These are phyloP conservation scores for Mactra quadrangularis DNA, from an alignment of 1,140 invertebrate genomes.

Conservation along the genomic window DNA sequence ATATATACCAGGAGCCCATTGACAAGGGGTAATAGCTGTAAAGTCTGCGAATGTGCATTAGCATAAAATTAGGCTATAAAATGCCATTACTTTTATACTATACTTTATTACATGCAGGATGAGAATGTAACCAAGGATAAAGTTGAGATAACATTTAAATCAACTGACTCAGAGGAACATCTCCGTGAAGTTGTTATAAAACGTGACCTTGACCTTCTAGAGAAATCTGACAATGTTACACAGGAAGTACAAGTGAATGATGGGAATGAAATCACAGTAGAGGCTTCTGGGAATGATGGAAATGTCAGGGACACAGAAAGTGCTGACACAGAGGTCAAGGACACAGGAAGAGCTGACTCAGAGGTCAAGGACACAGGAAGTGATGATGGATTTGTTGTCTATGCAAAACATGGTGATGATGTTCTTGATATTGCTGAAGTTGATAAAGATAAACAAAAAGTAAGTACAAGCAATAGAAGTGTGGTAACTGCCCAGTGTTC, in stretches of 20 bases:
- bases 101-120: too few species aligned
- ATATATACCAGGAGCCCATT: too few species aligned
- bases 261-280: too few species aligned
- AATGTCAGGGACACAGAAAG: not conserved
- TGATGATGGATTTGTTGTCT: slow-evolving; percentile 50
- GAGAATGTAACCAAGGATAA: slow-evolving; percentile 7
- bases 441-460: slow-evolving; percentile 25
- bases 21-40: too few species aligned
- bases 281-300: not conserved
- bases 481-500: not conserved
- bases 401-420: slow-evolving; percentile 42
- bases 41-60: too few species aligned
- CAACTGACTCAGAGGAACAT: slow-evolving; percentile 34
- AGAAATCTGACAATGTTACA: slow-evolving; percentile 13
- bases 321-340: slow-evolving; percentile 3
- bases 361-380: slow-evolving; percentile 21
- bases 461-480: not conserved
- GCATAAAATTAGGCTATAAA: too few species aligned
- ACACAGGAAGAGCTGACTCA: slow-evolving; percentile 12
- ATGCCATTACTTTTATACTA: too few species aligned
- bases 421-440: slow-evolving; percentile 32
- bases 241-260: too few species aligned
- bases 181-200: slow-evolving; percentile 47
- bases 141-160: slow-evolving; percentile 46
- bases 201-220: slow-evolving; percentile 26